Conservation (phyloP, 2,797 vertebrate species). For the Loriculus beryllinus region DNA sequence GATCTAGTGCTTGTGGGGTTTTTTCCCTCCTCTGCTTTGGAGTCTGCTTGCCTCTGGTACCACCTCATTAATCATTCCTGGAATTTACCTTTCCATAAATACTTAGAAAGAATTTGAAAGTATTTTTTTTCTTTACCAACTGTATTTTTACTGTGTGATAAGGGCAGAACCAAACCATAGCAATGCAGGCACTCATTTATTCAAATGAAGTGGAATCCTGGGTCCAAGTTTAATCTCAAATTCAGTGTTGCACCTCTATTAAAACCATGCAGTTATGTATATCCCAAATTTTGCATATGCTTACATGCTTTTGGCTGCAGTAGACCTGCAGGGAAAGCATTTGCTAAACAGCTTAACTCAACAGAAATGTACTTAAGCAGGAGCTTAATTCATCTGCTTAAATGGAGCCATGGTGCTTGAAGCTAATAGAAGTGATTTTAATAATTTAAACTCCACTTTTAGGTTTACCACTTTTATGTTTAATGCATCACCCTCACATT, state of each 20-base stretch:
- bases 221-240: not conserved
- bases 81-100: constrained; percentile 40
- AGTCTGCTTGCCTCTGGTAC: not conserved
- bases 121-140: not conserved
- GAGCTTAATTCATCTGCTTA: constrained; percentile 33
- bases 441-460: constrained; percentile 47
- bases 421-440: constrained; percentile 26
- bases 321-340: constrained; percentile 10
- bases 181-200: not conserved
- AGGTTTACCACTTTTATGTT: constrained; percentile 12
- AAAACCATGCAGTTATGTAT: not conserved
- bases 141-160: not conserved
- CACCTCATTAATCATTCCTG: not conserved
- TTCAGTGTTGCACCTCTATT: not conserved
- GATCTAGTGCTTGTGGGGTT: not conserved
- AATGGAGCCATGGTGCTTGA: not conserved
- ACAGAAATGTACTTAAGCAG: constrained; percentile 37
- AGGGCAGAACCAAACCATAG: not conserved
- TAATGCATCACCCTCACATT: constrained; percentile 6
- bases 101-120: not conserved
- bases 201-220: not conserved
- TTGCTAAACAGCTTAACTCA: constrained; percentile 40
- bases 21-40: not conserved
- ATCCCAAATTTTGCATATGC: not conserved
- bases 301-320: not conserved